Evolutionary conservation across 1,140 invertebrate species (phyloP).

Genomic region (Cotesia typhae): DNA sequence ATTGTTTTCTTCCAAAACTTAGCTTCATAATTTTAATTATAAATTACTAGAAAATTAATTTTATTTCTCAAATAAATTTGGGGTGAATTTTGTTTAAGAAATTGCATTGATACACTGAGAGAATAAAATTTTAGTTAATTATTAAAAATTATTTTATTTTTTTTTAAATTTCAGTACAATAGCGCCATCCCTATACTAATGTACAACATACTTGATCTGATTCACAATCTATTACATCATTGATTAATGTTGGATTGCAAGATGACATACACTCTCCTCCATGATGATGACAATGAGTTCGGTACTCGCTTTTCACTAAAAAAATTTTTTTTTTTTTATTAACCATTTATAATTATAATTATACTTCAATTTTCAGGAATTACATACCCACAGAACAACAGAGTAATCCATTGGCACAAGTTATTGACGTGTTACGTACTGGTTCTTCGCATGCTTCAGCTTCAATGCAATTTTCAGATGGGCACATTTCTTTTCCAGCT

Average conservation of each 20-base stretch:
- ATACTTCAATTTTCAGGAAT: not conserved
- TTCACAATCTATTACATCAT: conserved; percentile 45
- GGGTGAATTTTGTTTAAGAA: too few species aligned
- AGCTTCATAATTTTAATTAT: too few species aligned
- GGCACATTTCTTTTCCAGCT: conserved; percentile 38
- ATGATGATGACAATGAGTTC: conserved; percentile 49
- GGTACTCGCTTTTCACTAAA: conserved; percentile 50
- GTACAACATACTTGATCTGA: conserved; percentile 47
- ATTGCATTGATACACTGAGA: too few species aligned
- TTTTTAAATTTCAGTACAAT: not conserved
- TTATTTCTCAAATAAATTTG: too few species aligned
- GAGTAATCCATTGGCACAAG: conserved; percentile 31
- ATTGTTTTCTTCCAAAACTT: too few species aligned
- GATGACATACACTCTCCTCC: conserved; percentile 48
- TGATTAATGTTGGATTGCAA: conserved; percentile 26
- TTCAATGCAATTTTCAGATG: conserved; percentile 44
- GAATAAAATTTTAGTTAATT: too few species aligned
- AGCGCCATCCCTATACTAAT: conserved; percentile 43
- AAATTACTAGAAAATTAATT: too few species aligned
- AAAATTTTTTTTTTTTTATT: conserved; percentile 9
- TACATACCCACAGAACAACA: conserved; percentile 53
- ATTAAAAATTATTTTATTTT: too few species aligned
- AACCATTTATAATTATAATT: not conserved
- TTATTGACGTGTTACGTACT: not conserved
- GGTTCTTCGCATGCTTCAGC: conserved; percentile 35